phyloP scores from a whole-genome alignment of 2,888 invertebrate species.

The Eucera pruinosa region DNA sequence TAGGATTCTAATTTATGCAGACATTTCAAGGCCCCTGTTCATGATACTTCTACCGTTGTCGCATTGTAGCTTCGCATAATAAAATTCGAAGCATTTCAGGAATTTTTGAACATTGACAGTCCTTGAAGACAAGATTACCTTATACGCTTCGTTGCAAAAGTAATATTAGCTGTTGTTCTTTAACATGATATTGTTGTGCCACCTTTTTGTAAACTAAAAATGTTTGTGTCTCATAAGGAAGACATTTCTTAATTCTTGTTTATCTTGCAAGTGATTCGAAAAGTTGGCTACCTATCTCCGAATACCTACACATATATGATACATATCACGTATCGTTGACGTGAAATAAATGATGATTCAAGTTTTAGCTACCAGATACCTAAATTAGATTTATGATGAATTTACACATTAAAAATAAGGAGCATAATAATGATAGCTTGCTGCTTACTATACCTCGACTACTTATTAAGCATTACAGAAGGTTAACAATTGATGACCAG shows the following conservation, averaged over 20 bases:
- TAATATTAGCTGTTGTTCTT: neutral
- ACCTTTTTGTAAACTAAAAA: neutral
- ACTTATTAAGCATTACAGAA: too few relatives aligned
- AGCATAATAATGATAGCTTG: neutral
- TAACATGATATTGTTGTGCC: neutral
- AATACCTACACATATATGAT: neutral
- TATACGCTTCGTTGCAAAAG: neutral
- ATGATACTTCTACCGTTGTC: neutral
- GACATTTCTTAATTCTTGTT: conserved; percentile 9
- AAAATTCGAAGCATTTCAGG: neutral
- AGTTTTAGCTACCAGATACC: neutral
- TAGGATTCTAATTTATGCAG: neutral
- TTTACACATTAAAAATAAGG: neutral
- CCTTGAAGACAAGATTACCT: neutral
- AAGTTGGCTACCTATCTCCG: neutral
- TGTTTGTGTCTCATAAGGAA: neutral
- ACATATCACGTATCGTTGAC: neutral
- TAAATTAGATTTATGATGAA: neutral
- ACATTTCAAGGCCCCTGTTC: neutral
- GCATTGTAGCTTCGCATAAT: neutral
- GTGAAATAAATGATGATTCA: conserved; percentile 1
- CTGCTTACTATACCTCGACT: too few relatives aligned
- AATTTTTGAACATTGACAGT: neutral
- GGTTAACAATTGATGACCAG: neutral
- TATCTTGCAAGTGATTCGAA: neutral